These are phyloP conservation scores for Oreohelix idahoensis DNA, from an alignment of 1,140 invertebrate species.

Conservation along the genomic window DNA sequence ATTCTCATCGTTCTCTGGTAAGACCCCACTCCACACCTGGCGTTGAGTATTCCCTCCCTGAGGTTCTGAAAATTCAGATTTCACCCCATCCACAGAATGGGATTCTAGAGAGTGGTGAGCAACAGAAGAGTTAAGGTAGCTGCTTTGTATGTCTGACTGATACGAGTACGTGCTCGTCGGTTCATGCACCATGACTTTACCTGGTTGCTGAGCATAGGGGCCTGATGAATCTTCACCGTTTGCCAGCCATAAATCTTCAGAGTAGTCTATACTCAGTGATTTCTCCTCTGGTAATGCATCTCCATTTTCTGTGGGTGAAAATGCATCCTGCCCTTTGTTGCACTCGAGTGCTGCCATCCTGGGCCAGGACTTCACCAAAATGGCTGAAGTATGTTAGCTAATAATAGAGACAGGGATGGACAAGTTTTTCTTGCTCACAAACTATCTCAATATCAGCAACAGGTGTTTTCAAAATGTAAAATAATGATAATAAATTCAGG, in stretches of 20 bases:
- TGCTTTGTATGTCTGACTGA: not conserved
- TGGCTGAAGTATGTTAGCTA: not conserved
- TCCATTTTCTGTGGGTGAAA: constrained; percentile 22
- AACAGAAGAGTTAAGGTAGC: not conserved
- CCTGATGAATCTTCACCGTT: constrained; percentile 30
- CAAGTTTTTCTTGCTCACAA: not conserved
- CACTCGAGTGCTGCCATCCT: constrained; percentile 27
- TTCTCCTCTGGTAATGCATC: constrained; percentile 8
- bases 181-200: not conserved
- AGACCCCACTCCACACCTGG: not conserved
- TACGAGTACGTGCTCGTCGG: not conserved
- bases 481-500: not conserved
- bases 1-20: too few species aligned
- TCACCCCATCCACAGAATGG: not conserved
- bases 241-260: constrained; percentile 32
- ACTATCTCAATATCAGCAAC: not conserved
- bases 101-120: not conserved
- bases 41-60: not conserved
- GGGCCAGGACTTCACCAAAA: too few species aligned
- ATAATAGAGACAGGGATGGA: not conserved
- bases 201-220: constrained; percentile 3
- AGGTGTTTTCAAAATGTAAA: not conserved
- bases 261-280: constrained; percentile 25
- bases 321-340: constrained; percentile 16
- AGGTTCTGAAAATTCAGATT: not conserved